Evolutionary conservation across 2,113 vertebrate species (phyloP).

Genomic region (Myotis yumanensis): DNA sequence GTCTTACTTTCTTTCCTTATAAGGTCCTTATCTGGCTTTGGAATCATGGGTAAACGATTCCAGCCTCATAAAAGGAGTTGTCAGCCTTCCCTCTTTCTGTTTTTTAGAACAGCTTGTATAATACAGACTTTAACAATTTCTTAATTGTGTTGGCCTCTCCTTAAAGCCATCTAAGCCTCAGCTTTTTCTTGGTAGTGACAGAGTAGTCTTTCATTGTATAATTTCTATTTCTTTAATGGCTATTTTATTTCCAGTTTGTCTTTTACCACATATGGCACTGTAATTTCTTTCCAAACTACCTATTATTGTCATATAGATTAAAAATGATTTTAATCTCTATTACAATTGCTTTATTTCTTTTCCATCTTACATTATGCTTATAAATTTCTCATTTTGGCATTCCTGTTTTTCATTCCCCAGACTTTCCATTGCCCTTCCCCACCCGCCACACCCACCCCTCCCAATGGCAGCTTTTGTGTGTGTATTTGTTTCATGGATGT

Average conservation of each 20-base stretch:
- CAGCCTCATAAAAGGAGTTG: slow-evolving; percentile 16
- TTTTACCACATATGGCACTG: not conserved
- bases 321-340: not conserved
- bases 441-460: too few species aligned
- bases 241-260: slow-evolving; percentile 33
- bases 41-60: slow-evolving; percentile 30
- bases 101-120: not conserved
- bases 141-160: not conserved
- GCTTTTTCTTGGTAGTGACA: not conserved
- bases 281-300: not conserved
- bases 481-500: not conserved
- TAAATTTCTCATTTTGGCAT: not conserved
- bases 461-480: not conserved
- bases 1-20: slow-evolving; percentile 45
- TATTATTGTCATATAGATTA: not conserved
- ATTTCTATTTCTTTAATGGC: slow-evolving; percentile 7
- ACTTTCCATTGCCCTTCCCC: not conserved
- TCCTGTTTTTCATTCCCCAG: not conserved
- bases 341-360: slow-evolving; percentile 22
- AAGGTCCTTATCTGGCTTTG: slow-evolving; percentile 36
- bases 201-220: not conserved
- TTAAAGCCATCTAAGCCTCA: not conserved
- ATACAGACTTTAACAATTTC: slow-evolving; percentile 12
- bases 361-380: not conserved
- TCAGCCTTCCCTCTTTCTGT: not conserved